A percentile compares a stretch with the other conserved stretches of the same genome.
Evolutionary conservation across 1,140 invertebrate species (phyloP).

Genomic region (Trachymyrmex septentrionalis): DNA sequence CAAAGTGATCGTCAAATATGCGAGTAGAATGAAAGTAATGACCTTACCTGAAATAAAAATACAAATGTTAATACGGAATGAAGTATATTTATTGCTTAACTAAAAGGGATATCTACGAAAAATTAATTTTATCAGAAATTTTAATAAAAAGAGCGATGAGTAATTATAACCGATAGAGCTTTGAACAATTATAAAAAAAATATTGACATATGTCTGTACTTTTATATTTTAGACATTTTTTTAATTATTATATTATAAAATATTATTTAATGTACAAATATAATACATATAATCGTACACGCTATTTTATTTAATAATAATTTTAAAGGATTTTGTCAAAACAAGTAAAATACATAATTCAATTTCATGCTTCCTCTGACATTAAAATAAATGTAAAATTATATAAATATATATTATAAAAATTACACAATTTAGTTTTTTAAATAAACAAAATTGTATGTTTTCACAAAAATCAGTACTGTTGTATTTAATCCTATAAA

Average conservation of each 20-base stretch:
- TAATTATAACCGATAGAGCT: neutral
- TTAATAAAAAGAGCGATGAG: neutral
- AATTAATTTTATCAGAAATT: conserved; percentile 19
- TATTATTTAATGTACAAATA: neutral
- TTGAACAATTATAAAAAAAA: neutral
- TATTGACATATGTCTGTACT: neutral
- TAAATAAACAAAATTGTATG: too few relatives aligned
- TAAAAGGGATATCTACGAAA: neutral
- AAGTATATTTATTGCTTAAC: neutral
- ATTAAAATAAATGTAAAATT: too few relatives aligned
- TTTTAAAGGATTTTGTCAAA: neutral
- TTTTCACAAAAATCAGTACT: too few relatives aligned
- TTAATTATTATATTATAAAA: neutral
- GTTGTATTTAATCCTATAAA: too few relatives aligned
- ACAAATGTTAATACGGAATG: neutral
- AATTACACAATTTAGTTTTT: too few relatives aligned
- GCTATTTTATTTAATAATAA: neutral
- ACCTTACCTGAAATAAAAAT: conserved; percentile 69
- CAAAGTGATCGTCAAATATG: neutral
- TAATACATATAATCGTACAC: neutral
- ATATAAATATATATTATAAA: too few relatives aligned
- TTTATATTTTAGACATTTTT: neutral
- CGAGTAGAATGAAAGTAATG: neutral
- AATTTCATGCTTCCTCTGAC: neutral
- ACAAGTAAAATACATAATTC: neutral